phyloP scores from a whole-genome alignment of 1,140 invertebrate genomes.

The Hylaeus anthracinus region DNA sequence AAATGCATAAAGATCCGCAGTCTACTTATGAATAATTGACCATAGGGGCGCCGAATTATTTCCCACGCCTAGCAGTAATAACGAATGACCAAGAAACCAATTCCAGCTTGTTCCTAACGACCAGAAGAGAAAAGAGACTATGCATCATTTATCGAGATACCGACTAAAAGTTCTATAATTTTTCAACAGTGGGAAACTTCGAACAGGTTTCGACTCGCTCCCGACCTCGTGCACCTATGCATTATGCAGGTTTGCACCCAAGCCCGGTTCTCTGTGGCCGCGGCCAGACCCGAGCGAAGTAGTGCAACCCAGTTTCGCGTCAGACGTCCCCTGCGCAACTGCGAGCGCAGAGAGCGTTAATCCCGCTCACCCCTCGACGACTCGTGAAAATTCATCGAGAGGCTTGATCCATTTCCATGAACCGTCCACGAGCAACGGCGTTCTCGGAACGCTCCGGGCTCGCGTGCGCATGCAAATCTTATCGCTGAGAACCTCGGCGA shows the following conservation, averaged over 20 bases:
- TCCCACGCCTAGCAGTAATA: no score
- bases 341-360: conserved; percentile 28
- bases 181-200: conserved; percentile 32
- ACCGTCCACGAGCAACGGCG: not conserved
- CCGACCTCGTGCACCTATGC: not conserved
- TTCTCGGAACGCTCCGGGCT: not conserved
- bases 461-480: not conserved
- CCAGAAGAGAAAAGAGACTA: not conserved
- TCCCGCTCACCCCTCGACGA: conserved; percentile 6
- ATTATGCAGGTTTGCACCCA: conserved; percentile 9
- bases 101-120: no score
- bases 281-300: conserved; percentile 58
- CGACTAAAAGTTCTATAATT: not conserved
- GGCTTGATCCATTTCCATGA: conserved; percentile 41
- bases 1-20: no score
- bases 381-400: conserved; percentile 46
- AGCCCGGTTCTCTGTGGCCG: not conserved
- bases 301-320: conserved; percentile 75
- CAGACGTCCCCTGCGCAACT: conserved; percentile 61
- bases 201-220: not conserved
- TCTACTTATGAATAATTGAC: no score
- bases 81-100: no score
- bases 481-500: not conserved
- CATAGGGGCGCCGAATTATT: no score
- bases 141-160: not conserved